Base-by-base conservation (phyloP, 2,797 vertebrate species). In the Peromyscus eremicus region DNA sequence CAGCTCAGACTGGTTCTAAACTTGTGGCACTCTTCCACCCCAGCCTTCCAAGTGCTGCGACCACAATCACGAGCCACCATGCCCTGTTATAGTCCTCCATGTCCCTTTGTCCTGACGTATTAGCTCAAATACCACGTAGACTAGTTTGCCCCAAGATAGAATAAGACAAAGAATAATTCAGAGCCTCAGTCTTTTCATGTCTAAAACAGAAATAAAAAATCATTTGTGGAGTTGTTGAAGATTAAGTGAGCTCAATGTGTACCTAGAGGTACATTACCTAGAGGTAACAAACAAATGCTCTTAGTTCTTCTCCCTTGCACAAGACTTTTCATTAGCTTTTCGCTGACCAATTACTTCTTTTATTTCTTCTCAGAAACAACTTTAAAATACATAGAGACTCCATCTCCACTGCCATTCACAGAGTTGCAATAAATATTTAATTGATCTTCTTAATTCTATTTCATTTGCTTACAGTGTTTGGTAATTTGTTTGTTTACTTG, bases 161-260 rank as follows among this genome's bases (percentile, higher is more conserved):
- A 85, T 62, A 91, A 55, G n/a, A 80, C 34, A 93, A 88, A 79
- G 25, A 95, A 94, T 90, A 86, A 92, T 55, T 23, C 57, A 49
- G 14, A 2, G 75, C 75, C 85, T 92, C 68, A 37, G 43, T 92
- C 87, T 96, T 57, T 94, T 93, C 64, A 83, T 62, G 76, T 91
- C 21, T 88, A 97, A 92, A 84, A 84, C 88, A n/a, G 16, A 19
- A 92, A 76, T 32, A 94, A 89, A 40, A 92, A 79, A 68, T 79
- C 91, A 88, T 70, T 86, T 46, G 60, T 71, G 29, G n/a, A 27
- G 17, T 29, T 86, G 55, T 60, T 77, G 40, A 96, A 91, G 76
- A 70, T 32, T 80, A 90, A 94, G 85, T 64, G 16, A 92, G 46
- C 75, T 29, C 3, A 46, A 27, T 40, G 12, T 71, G 17, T 83